Percentiles rank a stretch among this genome's conserved stretches.
These are phyloP conservation scores for Aphelocoma californica DNA, from an alignment of 2,797 vertebrate genomes.

Conservation along the genomic window DNA sequence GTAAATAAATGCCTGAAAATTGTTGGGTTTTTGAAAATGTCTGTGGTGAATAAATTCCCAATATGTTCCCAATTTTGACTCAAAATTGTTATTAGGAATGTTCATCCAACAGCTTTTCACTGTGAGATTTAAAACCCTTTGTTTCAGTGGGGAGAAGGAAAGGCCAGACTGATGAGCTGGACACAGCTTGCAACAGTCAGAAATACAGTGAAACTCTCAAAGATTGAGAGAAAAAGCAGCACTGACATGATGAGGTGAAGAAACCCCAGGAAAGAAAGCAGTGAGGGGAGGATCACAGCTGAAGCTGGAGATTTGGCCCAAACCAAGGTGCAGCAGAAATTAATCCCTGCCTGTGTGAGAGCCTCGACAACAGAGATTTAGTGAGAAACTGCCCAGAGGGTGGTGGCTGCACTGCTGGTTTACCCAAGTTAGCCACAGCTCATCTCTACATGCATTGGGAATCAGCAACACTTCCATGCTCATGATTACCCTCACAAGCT, in stretches of 20 bases:
- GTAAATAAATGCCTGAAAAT: not conserved
- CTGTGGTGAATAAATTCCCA: accelerated
- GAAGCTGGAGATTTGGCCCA: not conserved
- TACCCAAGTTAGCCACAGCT: not conserved
- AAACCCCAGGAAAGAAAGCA: not conserved
- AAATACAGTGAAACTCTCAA: not conserved
- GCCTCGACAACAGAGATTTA: accelerated
- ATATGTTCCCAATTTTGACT: not conserved
- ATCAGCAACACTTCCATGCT: not conserved
- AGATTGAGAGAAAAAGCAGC: not conserved
- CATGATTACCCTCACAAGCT: not conserved
- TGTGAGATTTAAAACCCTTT: not conserved
- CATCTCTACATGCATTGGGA: too few relatives aligned
- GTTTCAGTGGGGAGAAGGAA: not conserved
- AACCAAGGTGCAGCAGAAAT: not conserved
- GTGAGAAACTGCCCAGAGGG: not conserved
- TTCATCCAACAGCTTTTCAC: not conserved
- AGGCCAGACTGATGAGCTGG: not conserved
- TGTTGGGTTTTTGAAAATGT: not conserved
- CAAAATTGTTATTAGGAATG: not conserved
- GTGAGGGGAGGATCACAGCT: not conserved
- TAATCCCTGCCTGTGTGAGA: not conserved
- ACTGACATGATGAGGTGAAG: not conserved
- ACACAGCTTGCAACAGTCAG: accelerated
- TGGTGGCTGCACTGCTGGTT: not conserved